Conservation (phyloP, 2,888 invertebrate species). For the Colletes collaris region DNA sequence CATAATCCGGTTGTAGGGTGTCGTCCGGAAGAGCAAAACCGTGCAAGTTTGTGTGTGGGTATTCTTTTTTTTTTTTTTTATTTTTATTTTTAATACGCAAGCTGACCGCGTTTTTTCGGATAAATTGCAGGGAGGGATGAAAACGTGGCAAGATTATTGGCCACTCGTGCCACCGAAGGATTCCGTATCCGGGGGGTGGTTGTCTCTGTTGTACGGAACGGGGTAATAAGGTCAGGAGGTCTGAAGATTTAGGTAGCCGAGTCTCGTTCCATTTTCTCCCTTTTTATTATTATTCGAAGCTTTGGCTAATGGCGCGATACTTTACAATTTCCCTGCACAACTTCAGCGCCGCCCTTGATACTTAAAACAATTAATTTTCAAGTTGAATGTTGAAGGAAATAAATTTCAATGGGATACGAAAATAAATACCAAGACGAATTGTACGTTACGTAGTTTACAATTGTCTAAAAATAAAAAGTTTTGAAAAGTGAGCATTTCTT, state of each 20-base stretch:
- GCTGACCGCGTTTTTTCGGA: background rate
- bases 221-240: conserved; percentile 19
- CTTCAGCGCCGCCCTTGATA: too few relatives aligned
- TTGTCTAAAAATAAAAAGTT: too few relatives aligned
- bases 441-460: too few relatives aligned
- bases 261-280: background rate
- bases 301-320: too few relatives aligned
- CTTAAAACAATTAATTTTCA: too few relatives aligned
- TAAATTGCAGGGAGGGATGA: background rate
- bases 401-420: too few relatives aligned
- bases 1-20: conserved; percentile 24
- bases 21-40: background rate
- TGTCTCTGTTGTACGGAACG: conserved; percentile 1
- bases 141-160: too few relatives aligned
- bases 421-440: too few relatives aligned
- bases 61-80: background rate
- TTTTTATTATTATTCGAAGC: background rate
- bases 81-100: background rate
- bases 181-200: background rate
- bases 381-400: too few relatives aligned
- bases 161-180: background rate
- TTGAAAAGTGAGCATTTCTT: too few relatives aligned
- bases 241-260: conserved; percentile 8
- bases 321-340: too few relatives aligned
- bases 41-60: background rate